Percentiles rank a stretch among this genome's conserved stretches.
Conservation (phyloP, 92 coral and sea anemone species). For the Epizoanthus ramosus region DNA sequence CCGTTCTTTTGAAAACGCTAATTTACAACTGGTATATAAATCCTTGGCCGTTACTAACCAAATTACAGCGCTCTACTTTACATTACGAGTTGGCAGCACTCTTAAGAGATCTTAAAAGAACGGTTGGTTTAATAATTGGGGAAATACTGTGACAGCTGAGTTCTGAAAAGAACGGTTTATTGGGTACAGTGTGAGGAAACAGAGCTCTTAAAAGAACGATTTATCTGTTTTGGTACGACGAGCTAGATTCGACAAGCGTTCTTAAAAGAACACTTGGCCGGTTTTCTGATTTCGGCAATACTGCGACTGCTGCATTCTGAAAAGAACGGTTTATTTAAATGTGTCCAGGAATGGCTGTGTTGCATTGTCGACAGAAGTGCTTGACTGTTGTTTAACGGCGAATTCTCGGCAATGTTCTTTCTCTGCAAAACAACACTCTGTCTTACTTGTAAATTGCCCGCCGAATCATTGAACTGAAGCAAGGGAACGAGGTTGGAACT, state of each 20-base stretch:
- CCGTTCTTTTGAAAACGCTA: too few relatives aligned
- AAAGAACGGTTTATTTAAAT: conserved; percentile 32
- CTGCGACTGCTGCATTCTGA: too few relatives aligned
- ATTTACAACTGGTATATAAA: too few relatives aligned
- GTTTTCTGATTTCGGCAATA: too few relatives aligned
- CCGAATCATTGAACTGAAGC: conserved; percentile 16
- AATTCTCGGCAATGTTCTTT: conserved; percentile 4
- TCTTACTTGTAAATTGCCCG: conserved; percentile 13
- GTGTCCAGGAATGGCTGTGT: conserved; percentile 18
- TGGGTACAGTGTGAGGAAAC: neutral
- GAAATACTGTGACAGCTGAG: too few relatives aligned
- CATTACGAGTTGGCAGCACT: too few relatives aligned
- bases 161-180: conserved; percentile 4
- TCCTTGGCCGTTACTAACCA: too few relatives aligned
- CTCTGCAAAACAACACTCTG: conserved; percentile 3
- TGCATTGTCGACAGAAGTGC: conserved; percentile 16
- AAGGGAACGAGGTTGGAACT: too few relatives aligned
- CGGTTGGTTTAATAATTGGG: neutral
- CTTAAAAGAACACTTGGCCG: neutral
- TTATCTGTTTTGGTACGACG: too few relatives aligned
- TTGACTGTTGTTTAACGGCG: conserved; percentile 35
- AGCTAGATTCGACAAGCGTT: too few relatives aligned
- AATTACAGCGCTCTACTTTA: too few relatives aligned
- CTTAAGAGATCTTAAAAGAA: conserved; percentile 18
- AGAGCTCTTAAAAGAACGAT: neutral